A percentile compares a stretch with the other conserved stretches of the same genome.
These are phyloP conservation scores for Halcyon badia DNA, from an alignment of 2,797 vertebrate genomes.

Conservation along the genomic window DNA sequence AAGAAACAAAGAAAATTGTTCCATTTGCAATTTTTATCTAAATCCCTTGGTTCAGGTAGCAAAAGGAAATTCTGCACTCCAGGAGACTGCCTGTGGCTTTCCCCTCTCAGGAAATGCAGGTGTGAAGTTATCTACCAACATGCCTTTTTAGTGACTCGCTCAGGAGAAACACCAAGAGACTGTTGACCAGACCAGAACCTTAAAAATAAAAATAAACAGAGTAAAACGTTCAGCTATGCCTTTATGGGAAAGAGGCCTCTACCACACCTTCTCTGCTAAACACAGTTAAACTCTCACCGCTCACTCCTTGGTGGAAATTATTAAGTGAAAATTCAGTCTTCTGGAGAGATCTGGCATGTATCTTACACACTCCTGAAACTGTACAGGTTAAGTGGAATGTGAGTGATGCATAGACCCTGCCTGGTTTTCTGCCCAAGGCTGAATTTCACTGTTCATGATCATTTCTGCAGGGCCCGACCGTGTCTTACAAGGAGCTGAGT, in stretches of 20 bases:
- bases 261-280: neutral
- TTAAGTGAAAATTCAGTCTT: neutral
- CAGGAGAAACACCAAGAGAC: neutral
- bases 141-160: neutral
- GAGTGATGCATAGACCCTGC: neutral
- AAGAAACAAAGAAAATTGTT: neutral
- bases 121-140: neutral
- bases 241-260: neutral
- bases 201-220: constrained; percentile 7
- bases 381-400: neutral
- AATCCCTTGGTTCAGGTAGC: neutral
- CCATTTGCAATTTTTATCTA: neutral
- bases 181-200: neutral
- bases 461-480: neutral
- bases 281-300: neutral
- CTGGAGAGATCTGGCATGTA: neutral
- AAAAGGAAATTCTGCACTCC: neutral
- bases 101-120: neutral
- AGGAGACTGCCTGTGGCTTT: neutral
- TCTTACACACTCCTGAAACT: neutral
- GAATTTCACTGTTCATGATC: neutral
- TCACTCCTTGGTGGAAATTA: neutral
- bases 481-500: neutral
- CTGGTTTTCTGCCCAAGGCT: constrained; percentile 12
- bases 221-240: neutral